These are phyloP conservation scores for Hycleus cichorii DNA, from an alignment of 1,140 invertebrate genomes.

Conservation along the genomic window DNA sequence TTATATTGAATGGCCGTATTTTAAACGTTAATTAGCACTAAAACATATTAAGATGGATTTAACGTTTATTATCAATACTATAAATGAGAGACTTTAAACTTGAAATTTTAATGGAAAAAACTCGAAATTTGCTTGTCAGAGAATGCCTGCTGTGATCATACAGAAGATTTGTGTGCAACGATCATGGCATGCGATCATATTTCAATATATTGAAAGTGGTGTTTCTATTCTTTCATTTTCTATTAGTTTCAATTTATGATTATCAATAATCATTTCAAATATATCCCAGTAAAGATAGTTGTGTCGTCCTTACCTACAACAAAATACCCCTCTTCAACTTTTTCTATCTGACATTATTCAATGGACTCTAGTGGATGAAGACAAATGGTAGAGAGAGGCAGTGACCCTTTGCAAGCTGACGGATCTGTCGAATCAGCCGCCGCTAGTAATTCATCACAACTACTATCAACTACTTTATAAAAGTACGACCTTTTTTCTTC, in stretches of 20 bases:
- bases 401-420: slow-evolving; percentile 15
- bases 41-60: slow-evolving; percentile 3
- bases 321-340: slow-evolving; percentile 7
- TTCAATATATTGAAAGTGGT: neutral
- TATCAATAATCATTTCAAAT: too few species aligned
- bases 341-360: slow-evolving; percentile 17
- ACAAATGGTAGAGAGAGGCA: slow-evolving; percentile 13
- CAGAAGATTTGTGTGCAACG: too few species aligned
- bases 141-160: too few species aligned
- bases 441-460: slow-evolving; percentile 13
- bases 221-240: too few species aligned
- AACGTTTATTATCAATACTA: too few species aligned
- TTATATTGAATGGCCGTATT: too few species aligned
- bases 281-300: too few species aligned
- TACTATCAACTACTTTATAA: too few species aligned
- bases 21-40: slow-evolving; percentile 4
- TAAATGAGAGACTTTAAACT: too few species aligned
- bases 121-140: too few species aligned
- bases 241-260: too few species aligned
- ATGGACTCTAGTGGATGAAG: slow-evolving; percentile 16
- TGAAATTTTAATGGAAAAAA: too few species aligned
- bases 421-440: slow-evolving; percentile 17
- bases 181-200: neutral
- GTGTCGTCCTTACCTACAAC: neutral
- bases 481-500: slow-evolving; percentile 1